Conservation (phyloP, 1,140 invertebrate genomes). For the Branchinecta lynchi region DNA sequence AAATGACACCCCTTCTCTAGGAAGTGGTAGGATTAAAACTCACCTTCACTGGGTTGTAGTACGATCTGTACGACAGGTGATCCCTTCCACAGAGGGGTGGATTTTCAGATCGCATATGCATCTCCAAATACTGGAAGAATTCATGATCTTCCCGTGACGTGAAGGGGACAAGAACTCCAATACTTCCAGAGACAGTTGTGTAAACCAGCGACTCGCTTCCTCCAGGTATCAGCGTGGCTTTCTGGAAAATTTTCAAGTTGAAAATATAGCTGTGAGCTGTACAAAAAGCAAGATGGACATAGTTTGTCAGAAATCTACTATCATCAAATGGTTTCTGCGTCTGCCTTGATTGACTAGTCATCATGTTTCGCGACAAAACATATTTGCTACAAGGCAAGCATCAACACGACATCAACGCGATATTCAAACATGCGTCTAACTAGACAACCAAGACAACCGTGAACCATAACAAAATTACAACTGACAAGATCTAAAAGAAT, state of each 20-base stretch:
- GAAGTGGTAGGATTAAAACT: conserved; percentile 22
- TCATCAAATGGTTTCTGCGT: background rate
- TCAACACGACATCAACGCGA: background rate
- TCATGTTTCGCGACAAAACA: background rate
- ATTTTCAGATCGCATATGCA: conserved; percentile 98
- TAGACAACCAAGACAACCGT: too few relatives aligned
- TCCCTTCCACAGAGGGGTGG: conserved; percentile 90
- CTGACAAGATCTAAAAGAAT: too few relatives aligned
- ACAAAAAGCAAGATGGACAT: background rate
- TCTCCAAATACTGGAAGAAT: conserved; percentile 98
- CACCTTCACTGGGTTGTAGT: conserved; percentile 94
- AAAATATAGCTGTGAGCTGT: conserved; percentile 2
- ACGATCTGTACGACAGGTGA: conserved; percentile 90
- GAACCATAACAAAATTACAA: too few relatives aligned
- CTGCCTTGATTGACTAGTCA: conserved; percentile 11
- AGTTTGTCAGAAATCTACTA: background rate
- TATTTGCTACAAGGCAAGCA: background rate
- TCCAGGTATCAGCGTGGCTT: conserved; percentile 90
- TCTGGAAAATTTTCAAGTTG: conserved; percentile 38
- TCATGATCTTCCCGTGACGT: conserved; percentile 97
- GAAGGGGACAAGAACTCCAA: conserved; percentile 93
- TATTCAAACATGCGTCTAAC: too few relatives aligned
- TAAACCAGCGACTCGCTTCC: conserved; percentile 92
- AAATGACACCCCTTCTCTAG: too few relatives aligned
- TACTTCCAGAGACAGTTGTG: conserved; percentile 82